A percentile compares a stretch with the other conserved stretches of the same genome.
Conservation (phyloP, 2,113 vertebrate genomes). For the Gadus macrocephalus region DNA sequence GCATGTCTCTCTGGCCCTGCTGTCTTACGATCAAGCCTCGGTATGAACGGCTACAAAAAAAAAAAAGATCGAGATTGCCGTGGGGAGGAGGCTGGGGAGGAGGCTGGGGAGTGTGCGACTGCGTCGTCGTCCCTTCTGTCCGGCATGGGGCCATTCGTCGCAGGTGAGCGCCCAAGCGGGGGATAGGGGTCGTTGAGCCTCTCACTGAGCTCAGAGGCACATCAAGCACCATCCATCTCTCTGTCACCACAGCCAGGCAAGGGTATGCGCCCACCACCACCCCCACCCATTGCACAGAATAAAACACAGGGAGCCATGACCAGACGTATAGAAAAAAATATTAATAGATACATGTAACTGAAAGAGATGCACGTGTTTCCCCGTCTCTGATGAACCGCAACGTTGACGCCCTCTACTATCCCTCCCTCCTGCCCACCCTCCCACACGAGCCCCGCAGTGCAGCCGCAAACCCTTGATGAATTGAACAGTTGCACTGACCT, state of each 20-base stretch:
- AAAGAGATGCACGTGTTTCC: background rate
- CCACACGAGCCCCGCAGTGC: background rate
- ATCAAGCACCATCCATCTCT: slow-evolving; percentile 46
- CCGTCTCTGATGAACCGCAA: background rate
- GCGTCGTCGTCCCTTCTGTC: slow-evolving; percentile 39
- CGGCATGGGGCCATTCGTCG: slow-evolving; percentile 47
- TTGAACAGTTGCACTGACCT: slow-evolving; percentile 10
- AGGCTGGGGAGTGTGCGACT: slow-evolving; percentile 19
- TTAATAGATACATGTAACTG: background rate
- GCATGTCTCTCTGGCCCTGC: no score
- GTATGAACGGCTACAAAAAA: slow-evolving; percentile 35
- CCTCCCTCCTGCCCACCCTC: background rate
- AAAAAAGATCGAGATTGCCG: slow-evolving; percentile 27
- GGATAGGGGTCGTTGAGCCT: slow-evolving; percentile 31
- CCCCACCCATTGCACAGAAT: background rate
- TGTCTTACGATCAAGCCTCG: no score
- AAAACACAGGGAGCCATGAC: no score
- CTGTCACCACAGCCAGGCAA: slow-evolving; percentile 23
- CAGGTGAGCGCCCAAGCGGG: slow-evolving; percentile 40
- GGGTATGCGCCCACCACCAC: background rate
- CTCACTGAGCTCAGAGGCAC: slow-evolving; percentile 29
- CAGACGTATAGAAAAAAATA: background rate
- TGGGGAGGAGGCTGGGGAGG: slow-evolving; percentile 1
- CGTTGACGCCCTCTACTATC: background rate
- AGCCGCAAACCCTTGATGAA: slow-evolving; percentile 16